Evolutionary conservation across 1,140 invertebrate genomes (phyloP), one percentile per base, ranked within the genome.

Genomic region (Mya arenaria): DNA sequence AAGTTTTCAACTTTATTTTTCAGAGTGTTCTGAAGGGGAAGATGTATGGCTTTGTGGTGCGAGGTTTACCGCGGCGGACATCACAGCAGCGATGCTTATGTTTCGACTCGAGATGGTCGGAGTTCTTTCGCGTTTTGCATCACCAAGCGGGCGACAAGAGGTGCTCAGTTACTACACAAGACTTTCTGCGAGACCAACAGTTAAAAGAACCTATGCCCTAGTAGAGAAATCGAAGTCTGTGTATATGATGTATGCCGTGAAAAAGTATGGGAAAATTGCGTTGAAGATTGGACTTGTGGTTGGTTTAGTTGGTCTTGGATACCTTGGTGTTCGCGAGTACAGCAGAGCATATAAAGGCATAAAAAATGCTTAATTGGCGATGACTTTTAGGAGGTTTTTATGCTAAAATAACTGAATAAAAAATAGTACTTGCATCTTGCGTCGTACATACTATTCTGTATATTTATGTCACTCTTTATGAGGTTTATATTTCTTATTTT

Each of bases 91-190:
- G 4, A 37, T 37, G 0, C 41, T 72, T 1, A 72, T 72, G 44
- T 58, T 23, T 19, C n/a, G 52, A n/a, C 19, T 72, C 2, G 25
- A 13, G 0, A 5, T 72, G 1, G 25, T 72, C 17, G 69, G 48
- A 5, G 25, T 72, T 8, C 48, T 55, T 5, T 6, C 69, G 23
- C 69, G 69, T 1, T 72, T 56, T 37, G 56, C 58, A 19, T 72
- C 69, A 17, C 23, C 1, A 30, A 52, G 4, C 4, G 58, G 19
- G 23, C 41, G 69, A 37, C 48, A 48, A 32, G 30, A 32, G 25
- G 69, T 72, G n/a, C 41, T 37, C 17, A 36, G 34, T 39, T 72
- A 72, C 34, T 72, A 72, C 32, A 48, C 32, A 5, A 56, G 69
- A 23, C 48, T 72, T 1, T 13, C 58, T 44, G 23, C 36, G 25